These are phyloP conservation scores for Gnathonemus longibarbis DNA, from an alignment of 2,113 vertebrate species.

Conservation along the genomic window DNA sequence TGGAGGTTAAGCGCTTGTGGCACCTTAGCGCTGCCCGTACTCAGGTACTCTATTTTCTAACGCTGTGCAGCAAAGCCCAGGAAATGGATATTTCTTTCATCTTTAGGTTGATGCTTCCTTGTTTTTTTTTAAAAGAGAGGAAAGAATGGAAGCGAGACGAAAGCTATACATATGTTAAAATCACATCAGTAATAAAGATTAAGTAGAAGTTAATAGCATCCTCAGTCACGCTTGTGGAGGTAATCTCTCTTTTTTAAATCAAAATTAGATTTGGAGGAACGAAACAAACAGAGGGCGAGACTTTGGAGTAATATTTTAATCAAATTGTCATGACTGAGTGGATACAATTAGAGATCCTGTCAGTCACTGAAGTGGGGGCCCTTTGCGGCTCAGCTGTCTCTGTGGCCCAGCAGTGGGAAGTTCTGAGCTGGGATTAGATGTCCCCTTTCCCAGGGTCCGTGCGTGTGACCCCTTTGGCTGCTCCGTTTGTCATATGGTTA, in stretches of 20 bases:
- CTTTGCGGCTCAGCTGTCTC: constrained; percentile 75
- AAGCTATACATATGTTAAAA: constrained; percentile 93
- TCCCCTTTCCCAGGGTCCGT: constrained; percentile 70
- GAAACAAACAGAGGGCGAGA: constrained; percentile 98
- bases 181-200: constrained; percentile 95
- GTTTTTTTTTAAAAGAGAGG: constrained; percentile 44
- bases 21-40: not conserved
- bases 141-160: constrained; percentile 68
- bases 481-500: constrained; percentile 52
- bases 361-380: constrained; percentile 80
- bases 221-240: constrained; percentile 91
- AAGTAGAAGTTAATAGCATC: constrained; percentile 98
- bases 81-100: constrained; percentile 37
- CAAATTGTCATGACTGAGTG: constrained; percentile 99
- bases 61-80: constrained; percentile 40
- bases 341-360: constrained; percentile 99
- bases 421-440: constrained; percentile 57
- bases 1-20: not conserved
- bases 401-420: constrained; percentile 57
- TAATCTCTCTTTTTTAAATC: constrained; percentile 98
- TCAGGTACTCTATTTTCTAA: constrained; percentile 29
- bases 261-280: constrained; percentile 98
- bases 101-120: constrained; percentile 57
- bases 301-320: constrained; percentile 99
- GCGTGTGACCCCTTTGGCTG: constrained; percentile 60